Conservation (phyloP, 2,888 invertebrate genomes). For the Leptopilina syphax region DNA sequence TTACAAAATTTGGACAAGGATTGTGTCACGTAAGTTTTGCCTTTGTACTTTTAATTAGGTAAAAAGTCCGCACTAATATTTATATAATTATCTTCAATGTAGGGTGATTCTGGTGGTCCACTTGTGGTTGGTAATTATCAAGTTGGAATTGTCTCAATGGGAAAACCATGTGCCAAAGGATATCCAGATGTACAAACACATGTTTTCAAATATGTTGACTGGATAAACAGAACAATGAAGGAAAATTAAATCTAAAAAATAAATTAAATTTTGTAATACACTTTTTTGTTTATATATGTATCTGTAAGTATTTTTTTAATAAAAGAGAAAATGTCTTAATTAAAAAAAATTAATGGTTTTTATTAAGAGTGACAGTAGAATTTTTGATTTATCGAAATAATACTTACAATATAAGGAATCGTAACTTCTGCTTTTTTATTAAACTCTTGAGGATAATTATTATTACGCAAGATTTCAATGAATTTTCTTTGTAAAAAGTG, state of each 20-base stretch:
- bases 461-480: too few relatives aligned
- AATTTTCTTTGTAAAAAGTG: too few relatives aligned
- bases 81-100: background rate
- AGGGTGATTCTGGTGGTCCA: constrained; percentile 18
- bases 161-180: background rate
- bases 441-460: too few relatives aligned
- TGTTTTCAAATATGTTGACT: background rate
- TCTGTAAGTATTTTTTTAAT: too few relatives aligned
- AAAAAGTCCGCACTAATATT: background rate
- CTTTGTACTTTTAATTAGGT: background rate
- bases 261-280: too few relatives aligned
- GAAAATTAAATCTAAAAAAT: background rate
- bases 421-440: too few relatives aligned
- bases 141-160: constrained; percentile 8
- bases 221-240: background rate
- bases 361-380: too few relatives aligned
- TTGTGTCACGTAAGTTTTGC: constrained; percentile 12
- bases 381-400: too few relatives aligned
- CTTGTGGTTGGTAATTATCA: constrained; percentile 2
- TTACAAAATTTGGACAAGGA: background rate
- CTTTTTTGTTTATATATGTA: too few relatives aligned
- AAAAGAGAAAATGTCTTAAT: too few relatives aligned
- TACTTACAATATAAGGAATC: too few relatives aligned
- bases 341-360: too few relatives aligned
- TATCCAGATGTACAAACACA: constrained; percentile 12